phyloP scores from a whole-genome alignment of 2,888 invertebrate genomes.

The Leptodirus hochenwartii region DNA sequence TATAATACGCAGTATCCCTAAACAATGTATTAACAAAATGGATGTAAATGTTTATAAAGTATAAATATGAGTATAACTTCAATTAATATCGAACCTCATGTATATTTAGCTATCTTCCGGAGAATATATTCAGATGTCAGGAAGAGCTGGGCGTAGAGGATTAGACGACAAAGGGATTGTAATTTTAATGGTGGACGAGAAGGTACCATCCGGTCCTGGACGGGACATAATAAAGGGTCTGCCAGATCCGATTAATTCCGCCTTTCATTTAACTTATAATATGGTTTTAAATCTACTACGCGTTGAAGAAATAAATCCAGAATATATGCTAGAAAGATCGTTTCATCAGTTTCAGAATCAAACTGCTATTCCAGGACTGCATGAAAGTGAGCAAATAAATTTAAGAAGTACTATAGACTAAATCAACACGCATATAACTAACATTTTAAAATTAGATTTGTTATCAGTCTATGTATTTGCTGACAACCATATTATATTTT shows the following conservation, averaged over 20 bases:
- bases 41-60: too few relatives aligned
- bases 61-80: too few relatives aligned
- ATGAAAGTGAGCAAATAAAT: slow-evolving; percentile 54
- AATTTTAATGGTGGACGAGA: slow-evolving; percentile 96
- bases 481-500: not conserved
- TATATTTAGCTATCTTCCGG: slow-evolving; percentile 77
- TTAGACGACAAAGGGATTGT: slow-evolving; percentile 94
- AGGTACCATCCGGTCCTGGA: slow-evolving; percentile 64
- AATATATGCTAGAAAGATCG: slow-evolving; percentile 95
- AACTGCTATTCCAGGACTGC: slow-evolving; percentile 76
- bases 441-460: too few relatives aligned
- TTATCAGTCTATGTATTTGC: not conserved
- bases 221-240: slow-evolving; percentile 65
- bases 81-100: too few relatives aligned
- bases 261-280: slow-evolving; percentile 97
- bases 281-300: slow-evolving; percentile 94
- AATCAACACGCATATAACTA: slow-evolving; percentile 2
- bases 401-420: slow-evolving; percentile 6
- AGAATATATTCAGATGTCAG: slow-evolving; percentile 99
- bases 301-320: slow-evolving; percentile 98
- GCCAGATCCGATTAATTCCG: slow-evolving; percentile 94
- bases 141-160: slow-evolving; percentile 92
- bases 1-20: too few relatives aligned
- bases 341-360: slow-evolving; percentile 99
- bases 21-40: too few relatives aligned